Conservation (phyloP, 92 coral and sea anemone species). For the Blastomussa wellsi region DNA sequence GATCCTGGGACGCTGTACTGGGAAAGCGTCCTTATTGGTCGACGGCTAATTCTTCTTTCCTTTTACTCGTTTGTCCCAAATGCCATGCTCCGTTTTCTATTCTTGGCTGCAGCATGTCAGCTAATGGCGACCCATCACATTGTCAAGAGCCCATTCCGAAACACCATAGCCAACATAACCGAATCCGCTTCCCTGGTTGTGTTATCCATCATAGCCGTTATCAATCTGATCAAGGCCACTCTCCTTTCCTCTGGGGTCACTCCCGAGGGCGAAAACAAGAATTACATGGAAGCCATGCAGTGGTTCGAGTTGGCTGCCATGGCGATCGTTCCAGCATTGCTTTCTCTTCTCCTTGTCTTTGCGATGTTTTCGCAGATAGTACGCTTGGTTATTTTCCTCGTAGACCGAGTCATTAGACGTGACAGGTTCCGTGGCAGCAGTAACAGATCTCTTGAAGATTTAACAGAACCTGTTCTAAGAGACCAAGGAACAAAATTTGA, state of each 20-base stretch:
- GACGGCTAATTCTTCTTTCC: slow-evolving; percentile 66
- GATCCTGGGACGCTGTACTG: slow-evolving; percentile 60
- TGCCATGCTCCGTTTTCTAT: slow-evolving; percentile 60
- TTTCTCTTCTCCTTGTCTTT: slow-evolving; percentile 24
- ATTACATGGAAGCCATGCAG: slow-evolving; percentile 36
- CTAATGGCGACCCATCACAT: slow-evolving; percentile 59
- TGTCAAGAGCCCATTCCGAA: slow-evolving; percentile 48
- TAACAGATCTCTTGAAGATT: background rate
- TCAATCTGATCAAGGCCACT: slow-evolving; percentile 61
- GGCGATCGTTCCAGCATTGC: slow-evolving; percentile 34
- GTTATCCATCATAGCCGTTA: slow-evolving; percentile 55
- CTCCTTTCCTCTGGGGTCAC: slow-evolving; percentile 51
- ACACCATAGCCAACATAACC: slow-evolving; percentile 54
- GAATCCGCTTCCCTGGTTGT: slow-evolving; percentile 47
- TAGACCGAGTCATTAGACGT: background rate
- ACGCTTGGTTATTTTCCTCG: slow-evolving; percentile 18
- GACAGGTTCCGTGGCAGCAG: background rate
- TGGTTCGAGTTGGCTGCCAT: slow-evolving; percentile 50
- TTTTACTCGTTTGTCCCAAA: slow-evolving; percentile 49
- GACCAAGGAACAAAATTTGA: background rate
- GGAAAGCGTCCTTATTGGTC: slow-evolving; percentile 73
- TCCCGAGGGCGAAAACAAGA: slow-evolving; percentile 44
- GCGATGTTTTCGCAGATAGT: slow-evolving; percentile 50
- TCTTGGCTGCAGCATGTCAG: slow-evolving; percentile 46
- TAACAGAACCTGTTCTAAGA: slow-evolving; percentile 11